Percentiles rank a stretch among this genome's conserved stretches.
Conservation (phyloP, 2,888 invertebrate species). For the Cordilura impudica region DNA sequence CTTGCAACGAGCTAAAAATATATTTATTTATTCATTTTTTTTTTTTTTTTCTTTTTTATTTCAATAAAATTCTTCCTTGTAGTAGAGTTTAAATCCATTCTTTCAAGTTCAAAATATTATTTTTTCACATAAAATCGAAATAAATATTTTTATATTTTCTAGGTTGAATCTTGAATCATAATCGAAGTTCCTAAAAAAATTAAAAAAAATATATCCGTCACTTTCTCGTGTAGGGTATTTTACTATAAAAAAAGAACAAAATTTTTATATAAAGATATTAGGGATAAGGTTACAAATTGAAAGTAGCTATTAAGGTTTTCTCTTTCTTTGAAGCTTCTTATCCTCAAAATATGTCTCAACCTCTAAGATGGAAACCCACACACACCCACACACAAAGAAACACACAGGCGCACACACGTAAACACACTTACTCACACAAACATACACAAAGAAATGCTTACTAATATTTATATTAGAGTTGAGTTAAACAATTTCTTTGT, state of each 20-base stretch:
- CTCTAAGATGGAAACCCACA: constrained; percentile 1
- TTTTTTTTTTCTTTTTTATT: no score
- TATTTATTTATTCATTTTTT: no score
- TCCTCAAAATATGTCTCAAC: constrained; percentile 22
- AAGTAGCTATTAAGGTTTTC: constrained; percentile 24
- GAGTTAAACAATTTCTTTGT: neutral
- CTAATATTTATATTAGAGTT: neutral
- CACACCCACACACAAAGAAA: neutral
- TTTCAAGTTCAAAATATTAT: no score
- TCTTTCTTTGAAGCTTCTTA: neutral
- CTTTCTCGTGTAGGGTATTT: neutral
- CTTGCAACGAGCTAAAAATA: no score
- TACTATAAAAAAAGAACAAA: neutral
- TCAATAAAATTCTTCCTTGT: no score
- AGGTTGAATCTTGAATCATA: no score
- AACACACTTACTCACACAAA: neutral
- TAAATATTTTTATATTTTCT: no score
- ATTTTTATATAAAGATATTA: neutral
- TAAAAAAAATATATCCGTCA: neutral
- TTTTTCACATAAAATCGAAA: no score
- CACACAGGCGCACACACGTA: neutral
- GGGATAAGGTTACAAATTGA: constrained; percentile 29
- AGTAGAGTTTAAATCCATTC: no score
- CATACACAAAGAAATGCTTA: neutral
- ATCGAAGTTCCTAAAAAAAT: no score